Evolutionary conservation across 2,797 vertebrate species (phyloP), one percentile per base, ranked within the genome.

Genomic region (Hoplostethus mediterraneus): DNA sequence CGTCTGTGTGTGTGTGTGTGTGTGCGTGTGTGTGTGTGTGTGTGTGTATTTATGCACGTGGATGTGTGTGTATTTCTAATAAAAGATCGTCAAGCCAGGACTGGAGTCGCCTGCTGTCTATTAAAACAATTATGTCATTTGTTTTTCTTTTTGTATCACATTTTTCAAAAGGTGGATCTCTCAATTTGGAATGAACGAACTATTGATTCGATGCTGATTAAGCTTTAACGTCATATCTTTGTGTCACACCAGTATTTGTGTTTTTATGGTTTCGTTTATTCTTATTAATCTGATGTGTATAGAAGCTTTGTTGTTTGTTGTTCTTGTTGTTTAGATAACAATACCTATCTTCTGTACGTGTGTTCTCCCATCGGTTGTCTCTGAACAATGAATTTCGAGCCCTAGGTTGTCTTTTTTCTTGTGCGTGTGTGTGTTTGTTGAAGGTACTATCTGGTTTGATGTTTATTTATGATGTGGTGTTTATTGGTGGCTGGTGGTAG

Each of bases 391-490:
- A 4, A 51, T 66, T 38, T 44, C 11, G 8, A 21, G 44, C 59
- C 56, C 40, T 44, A 40, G 61, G 62, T 63, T 30, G 33, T 56
- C 62, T 72, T 69, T 48, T 45, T 38, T 73, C 10, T 14, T 51
- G 5, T 51, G 49, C 11, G 49, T 51, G 49, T 14, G 5, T 56
- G 30, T 61, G 80, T 75, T 72, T 40, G 30, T 61, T 36, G 61
- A 82, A 79, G 60, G 58, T 70, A 17, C 68, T 74, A 2, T 59
- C 80, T 60, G 72, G 59, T 80, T 75, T 68, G 66, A 87, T 87
- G 83, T 89, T 75, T 86, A 80, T 88, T 86, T 86, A 80, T 82
- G 63, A 84, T 82, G 80, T 49, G 36, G 65, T 28, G n/a, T 83
- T 85, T 84, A 71, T 60, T 76, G 77, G 70, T 21, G 71, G 60